Evolutionary conservation across 2,888 invertebrate genomes (phyloP).

Genomic region (Digitonthophagus gazella): DNA sequence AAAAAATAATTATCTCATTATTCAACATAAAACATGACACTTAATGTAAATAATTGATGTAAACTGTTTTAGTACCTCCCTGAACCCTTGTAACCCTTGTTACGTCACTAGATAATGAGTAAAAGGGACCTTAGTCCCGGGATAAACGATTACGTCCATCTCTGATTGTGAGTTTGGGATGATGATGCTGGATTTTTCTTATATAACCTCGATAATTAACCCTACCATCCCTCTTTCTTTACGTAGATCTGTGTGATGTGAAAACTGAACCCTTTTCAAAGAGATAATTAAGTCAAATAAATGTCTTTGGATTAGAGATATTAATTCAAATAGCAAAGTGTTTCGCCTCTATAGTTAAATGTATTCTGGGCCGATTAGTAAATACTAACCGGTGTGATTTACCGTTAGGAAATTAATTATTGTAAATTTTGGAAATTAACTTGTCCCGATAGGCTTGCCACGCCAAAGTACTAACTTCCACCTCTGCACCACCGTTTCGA

Average conservation of each 20-base stretch:
- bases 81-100: not conserved
- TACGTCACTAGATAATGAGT: not conserved
- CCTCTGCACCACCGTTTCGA: too few relatives aligned
- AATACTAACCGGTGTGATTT: conserved; percentile 13
- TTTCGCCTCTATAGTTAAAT: too few relatives aligned
- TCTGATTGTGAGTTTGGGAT: too few relatives aligned
- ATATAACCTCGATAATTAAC: not conserved
- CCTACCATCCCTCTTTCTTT: not conserved
- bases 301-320: too few relatives aligned
- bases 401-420: conserved; percentile 9
- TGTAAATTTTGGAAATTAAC: conserved; percentile 9
- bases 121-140: not conserved
- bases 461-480: conserved; percentile 1
- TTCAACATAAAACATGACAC: too few relatives aligned
- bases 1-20: too few relatives aligned
- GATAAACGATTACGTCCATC: not conserved
- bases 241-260: not conserved
- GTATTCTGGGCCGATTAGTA: conserved; percentile 8
- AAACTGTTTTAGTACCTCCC: not conserved
- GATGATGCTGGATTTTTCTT: not conserved
- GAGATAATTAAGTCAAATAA: not conserved
- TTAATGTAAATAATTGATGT: not conserved
- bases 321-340: conserved; percentile 2
- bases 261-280: not conserved
- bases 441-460: conserved; percentile 11